Conservation (phyloP, 2,113 vertebrate genomes). For the Pedetes capensis region DNA sequence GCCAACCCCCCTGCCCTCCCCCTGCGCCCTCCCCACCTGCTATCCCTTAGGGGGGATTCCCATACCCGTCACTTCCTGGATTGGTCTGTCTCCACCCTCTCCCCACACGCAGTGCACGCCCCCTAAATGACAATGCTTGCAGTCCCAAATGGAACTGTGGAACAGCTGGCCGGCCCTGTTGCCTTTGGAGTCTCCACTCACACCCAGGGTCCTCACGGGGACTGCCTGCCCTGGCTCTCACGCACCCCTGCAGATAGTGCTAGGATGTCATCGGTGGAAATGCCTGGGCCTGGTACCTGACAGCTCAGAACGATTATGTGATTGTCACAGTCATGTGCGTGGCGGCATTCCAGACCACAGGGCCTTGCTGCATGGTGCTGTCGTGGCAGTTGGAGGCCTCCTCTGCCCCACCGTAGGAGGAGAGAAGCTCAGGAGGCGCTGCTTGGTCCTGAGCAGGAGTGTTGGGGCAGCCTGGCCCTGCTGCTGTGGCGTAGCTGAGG, state of each 20-base stretch:
- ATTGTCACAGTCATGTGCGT: too few species aligned
- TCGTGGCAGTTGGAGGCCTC: too few species aligned
- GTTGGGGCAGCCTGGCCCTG: too few species aligned
- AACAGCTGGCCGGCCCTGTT: neutral
- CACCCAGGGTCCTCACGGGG: too few species aligned
- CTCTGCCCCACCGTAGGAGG: neutral
- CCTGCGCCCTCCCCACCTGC: neutral
- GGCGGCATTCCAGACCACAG: too few species aligned
- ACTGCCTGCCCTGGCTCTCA: neutral
- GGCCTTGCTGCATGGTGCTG: too few species aligned
- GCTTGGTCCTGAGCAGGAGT: too few species aligned
- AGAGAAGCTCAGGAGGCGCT: neutral
- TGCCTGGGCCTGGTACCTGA: neutral
- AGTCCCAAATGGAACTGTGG: accelerated
- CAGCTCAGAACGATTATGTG: neutral
- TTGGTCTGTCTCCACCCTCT: too few species aligned
- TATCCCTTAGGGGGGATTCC: neutral
- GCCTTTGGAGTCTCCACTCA: too few species aligned
- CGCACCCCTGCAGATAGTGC: too few species aligned
- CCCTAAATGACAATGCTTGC: neutral
- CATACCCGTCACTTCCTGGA: neutral
- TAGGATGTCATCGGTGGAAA: neutral
- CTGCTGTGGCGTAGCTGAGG: neutral
- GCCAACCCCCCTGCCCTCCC: too few species aligned
- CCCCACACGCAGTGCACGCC: neutral